Base-by-base conservation (phyloP, 2,888 invertebrate genomes). In the Melanostoma scalare region DNA sequence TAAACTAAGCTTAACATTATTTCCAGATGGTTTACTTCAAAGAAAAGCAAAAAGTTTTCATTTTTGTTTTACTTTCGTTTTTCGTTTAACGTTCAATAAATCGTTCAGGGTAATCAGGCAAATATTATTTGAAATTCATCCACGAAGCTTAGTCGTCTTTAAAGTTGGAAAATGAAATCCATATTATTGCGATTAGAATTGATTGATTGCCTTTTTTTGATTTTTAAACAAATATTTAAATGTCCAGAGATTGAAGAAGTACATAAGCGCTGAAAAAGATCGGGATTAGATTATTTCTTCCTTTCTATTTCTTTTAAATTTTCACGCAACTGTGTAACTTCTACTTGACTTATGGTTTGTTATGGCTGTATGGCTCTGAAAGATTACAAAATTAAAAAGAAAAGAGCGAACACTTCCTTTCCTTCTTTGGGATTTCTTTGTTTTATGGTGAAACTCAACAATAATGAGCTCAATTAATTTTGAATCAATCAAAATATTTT, bases 391-490 rank as follows among this genome's bases (percentile, higher is more conserved):
- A 20, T 20, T 30, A 48, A 9, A 9, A 20, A 20, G 20, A 20
- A 20, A 20, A 20, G 20, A 20, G 20, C 20, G 20, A 20, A 20
- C 20, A 20, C 20, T 20, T 20, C 20, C 20, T 20, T 20, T 20
- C 20, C 20, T 20, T 20, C 20, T 20, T 20, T 20, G 20, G 20
- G 20, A 20, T n/a, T 40, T 40, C 6, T 38, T 55, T 36, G 9
- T 38, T 20, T 20, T 35, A 35, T 9, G 36, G 1, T 61, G 20
- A 20, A 61, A n/a, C 8, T 60, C 9, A 31, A 5, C 9, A 30
- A 52, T n/a, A 4, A 60, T 38, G 10, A 56, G 6, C 20, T 48
- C 46, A 61, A 46, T 61, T 61, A 61, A 46, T 61, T 61, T 46
- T 20, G 36, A 46, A 46, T 61, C 46, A 46, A 61, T 61, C 46